Percentiles rank a stretch among this genome's conserved stretches.
Evolutionary conservation across 2,888 invertebrate species (phyloP).

Genomic region (Pristionchus mayeri): DNA sequence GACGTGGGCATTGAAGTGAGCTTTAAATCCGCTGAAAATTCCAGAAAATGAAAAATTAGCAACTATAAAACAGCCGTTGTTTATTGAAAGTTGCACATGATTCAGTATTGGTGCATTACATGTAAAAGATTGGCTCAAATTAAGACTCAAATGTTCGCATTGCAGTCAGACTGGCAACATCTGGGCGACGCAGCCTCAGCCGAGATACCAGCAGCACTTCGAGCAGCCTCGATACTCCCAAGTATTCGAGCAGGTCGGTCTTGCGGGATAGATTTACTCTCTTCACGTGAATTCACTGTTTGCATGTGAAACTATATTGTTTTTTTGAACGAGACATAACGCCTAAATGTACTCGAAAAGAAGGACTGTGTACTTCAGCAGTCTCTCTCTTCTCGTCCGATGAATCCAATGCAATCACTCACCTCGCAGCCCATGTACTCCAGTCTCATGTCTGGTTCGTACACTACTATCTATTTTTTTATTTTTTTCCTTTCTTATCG

Average conservation of each 20-base stretch:
- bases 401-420: not conserved
- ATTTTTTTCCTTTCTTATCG: not conserved
- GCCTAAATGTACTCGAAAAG: too few relatives aligned
- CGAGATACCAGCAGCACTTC: not conserved
- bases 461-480: not conserved
- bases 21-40: too few relatives aligned
- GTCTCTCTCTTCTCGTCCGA: not conserved
- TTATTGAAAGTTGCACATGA: too few relatives aligned
- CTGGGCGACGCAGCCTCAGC: not conserved
- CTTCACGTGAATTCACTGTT: too few relatives aligned
- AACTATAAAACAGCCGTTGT: too few relatives aligned
- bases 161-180: slow-evolving; percentile 8
- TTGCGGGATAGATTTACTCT: too few relatives aligned
- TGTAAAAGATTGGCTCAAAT: too few relatives aligned
- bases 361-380: not conserved
- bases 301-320: too few relatives aligned
- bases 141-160: not conserved
- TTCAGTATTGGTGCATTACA: too few relatives aligned
- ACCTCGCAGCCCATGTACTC: not conserved
- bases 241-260: not conserved
- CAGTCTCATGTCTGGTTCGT: not conserved
- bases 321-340: too few relatives aligned
- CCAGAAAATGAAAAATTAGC: too few relatives aligned
- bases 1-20: slow-evolving; percentile 24
- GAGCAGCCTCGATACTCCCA: slow-evolving; percentile 1